Conservation (phyloP, 2,797 vertebrate genomes). For the Mycteria americana region DNA sequence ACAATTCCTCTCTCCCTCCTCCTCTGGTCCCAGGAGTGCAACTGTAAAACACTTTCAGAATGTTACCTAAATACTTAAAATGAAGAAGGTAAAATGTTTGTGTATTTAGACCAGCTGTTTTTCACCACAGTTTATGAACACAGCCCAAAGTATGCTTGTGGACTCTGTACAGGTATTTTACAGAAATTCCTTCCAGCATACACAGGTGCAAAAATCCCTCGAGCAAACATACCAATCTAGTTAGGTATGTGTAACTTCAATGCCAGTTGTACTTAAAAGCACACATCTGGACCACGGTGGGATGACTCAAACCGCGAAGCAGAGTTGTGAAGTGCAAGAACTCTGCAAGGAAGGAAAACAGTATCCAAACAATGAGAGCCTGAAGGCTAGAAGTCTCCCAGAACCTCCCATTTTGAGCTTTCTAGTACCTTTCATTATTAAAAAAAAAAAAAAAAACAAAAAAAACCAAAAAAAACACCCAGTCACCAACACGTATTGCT, state of each 20-base stretch:
- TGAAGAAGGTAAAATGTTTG: background rate
- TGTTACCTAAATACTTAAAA: background rate
- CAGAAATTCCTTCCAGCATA: constrained; percentile 42
- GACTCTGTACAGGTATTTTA: constrained; percentile 60
- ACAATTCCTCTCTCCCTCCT: background rate
- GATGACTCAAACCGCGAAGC: background rate
- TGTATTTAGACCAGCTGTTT: background rate
- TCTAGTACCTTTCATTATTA: background rate
- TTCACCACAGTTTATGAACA: background rate
- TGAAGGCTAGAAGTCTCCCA: background rate
- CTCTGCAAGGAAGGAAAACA: background rate
- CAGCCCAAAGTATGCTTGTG: background rate
- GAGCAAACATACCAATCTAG: constrained; percentile 58
- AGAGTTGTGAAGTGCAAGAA: constrained; percentile 15
- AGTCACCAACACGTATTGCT: background rate
- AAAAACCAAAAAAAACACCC: background rate
- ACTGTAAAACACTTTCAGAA: background rate
- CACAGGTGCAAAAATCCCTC: constrained; percentile 70
- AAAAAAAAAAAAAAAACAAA: background rate
- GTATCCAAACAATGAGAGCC: background rate
- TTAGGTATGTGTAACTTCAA: constrained; percentile 57
- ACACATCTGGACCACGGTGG: constrained; percentile 64
- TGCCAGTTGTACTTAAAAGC: constrained; percentile 51
- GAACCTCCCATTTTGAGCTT: background rate
- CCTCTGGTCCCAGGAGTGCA: background rate